A percentile compares a stretch with the other conserved stretches of the same genome.
Evolutionary conservation across 2,113 vertebrate genomes (phyloP).

Genomic region (Bubo bubo): DNA sequence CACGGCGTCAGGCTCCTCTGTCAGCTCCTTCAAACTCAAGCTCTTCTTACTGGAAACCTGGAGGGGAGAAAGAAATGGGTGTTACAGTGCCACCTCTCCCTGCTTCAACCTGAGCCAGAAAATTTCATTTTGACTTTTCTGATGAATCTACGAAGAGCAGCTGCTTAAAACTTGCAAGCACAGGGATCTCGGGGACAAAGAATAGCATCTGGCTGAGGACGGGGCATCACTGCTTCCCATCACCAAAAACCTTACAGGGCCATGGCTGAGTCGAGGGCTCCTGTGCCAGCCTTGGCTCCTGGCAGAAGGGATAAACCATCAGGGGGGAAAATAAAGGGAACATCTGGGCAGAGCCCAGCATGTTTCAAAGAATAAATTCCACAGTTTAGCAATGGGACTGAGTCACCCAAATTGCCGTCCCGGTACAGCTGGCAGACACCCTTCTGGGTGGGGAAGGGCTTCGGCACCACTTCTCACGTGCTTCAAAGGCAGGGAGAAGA

Average conservation of each 20-base stretch:
- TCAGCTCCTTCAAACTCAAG: conserved; percentile 87
- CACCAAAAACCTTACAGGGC: rapidly evolving
- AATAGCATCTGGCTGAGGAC: neutral
- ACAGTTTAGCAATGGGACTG: neutral
- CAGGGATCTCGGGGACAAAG: rapidly evolving
- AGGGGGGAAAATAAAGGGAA: rapidly evolving
- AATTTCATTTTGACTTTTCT: neutral
- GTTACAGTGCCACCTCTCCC: neutral
- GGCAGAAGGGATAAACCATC: neutral
- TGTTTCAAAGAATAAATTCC: neutral
- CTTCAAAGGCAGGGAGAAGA: neutral
- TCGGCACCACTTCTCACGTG: rapidly evolving
- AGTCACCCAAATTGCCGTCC: rapidly evolving
- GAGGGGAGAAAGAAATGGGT: neutral
- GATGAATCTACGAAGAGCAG: neutral
- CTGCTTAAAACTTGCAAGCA: neutral
- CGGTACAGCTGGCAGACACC: neutral
- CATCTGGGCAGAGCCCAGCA: neutral
- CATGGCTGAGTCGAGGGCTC: neutral
- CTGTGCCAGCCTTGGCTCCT: neutral
- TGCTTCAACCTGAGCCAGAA: neutral
- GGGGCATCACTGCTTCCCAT: neutral
- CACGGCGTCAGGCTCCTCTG: conserved; percentile 80
- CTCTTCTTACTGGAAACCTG: conserved; percentile 88
- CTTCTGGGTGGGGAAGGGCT: neutral